Conservation (phyloP, 2,113 vertebrate species). For the Pitta sordida region DNA sequence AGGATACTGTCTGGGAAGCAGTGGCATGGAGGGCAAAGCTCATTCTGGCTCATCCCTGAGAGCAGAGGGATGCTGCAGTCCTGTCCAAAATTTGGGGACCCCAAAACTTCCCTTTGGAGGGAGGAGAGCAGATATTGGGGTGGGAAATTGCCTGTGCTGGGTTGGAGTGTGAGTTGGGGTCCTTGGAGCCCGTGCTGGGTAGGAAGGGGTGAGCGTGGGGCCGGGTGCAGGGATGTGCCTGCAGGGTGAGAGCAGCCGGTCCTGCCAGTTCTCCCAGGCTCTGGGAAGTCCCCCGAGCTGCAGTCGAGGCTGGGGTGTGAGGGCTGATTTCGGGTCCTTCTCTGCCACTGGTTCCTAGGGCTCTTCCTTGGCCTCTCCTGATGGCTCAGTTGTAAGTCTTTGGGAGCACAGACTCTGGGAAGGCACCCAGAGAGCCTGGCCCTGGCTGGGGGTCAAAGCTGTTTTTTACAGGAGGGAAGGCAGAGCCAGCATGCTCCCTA, state of each 20-base stretch:
- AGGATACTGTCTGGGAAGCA: not conserved
- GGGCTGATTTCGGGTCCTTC: not conserved
- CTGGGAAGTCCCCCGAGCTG: not conserved
- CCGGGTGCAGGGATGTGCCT: not conserved
- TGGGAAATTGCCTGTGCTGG: not conserved
- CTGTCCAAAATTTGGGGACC: not conserved
- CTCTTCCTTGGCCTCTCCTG: not conserved
- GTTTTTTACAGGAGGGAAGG: not conserved
- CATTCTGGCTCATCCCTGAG: not conserved
- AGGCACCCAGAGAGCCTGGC: not conserved
- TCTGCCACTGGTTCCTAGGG: not conserved
- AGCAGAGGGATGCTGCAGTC: not conserved
- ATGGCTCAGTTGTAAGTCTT: not conserved
- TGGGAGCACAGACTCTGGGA: not conserved
- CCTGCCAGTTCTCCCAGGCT: constrained; percentile 13
- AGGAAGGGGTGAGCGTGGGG: not conserved
- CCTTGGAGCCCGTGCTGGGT: rapidly evolving
- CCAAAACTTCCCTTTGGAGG: not conserved
- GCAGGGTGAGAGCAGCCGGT: not conserved
- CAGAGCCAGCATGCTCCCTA: not conserved
- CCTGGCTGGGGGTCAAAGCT: not conserved
- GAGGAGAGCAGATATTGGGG: rapidly evolving
- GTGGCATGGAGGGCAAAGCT: not conserved
- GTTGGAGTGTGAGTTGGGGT: not conserved
- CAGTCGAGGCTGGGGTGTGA: not conserved